Base-by-base conservation (phyloP, 2,888 invertebrate species). In the Malthinus seriepunctatus region DNA sequence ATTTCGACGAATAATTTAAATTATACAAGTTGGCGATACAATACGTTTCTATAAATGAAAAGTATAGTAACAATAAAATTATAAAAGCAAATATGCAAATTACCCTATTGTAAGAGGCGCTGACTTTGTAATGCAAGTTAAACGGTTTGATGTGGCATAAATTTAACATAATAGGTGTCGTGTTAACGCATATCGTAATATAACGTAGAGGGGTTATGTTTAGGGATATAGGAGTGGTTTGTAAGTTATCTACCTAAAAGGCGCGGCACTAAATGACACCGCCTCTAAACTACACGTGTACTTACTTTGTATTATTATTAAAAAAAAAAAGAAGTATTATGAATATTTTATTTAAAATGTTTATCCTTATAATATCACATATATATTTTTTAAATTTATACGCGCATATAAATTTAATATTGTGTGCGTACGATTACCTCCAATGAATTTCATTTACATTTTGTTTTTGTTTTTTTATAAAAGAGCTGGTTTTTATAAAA, bases 101-200 rank as follows among this genome's bases (percentile, higher is more conserved):
- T 63, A 66, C 48, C 56, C 51, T 58, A 66, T 66, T 65, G 66
- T 69, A 52, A 53, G 56, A 63, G 58, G 60, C 62, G 56, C 61
- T 66, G 65, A 69, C 67, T 70, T 64, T 66, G 65, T 68, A 67
- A 67, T 64, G 62, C 62, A 64, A 67, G 69, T 69, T 69, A 69
- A 70, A 70, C 70, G 67, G 67, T 70, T 66, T 69, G 66, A 66
- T 67, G 67, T 63, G 63, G 68, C 69, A 70, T 70, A 70, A 68
- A 69, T 70, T 69, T 68, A 65, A 63, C 67, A 67, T 68, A 68
- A 68, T 68, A 67, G 66, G 67, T 67, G 67, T 65, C 63, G 62
- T 62, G 65, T 64, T 63, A 62, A 62, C 63, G 59, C 60, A 61
- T 51, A 23, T 23, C 2, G 23, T 23, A 23, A 5, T 23, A 5